A percentile compares a stretch with the other conserved stretches of the same genome.
Evolutionary conservation across 2,113 vertebrate genomes (phyloP).

Genomic region (Meles meles): DNA sequence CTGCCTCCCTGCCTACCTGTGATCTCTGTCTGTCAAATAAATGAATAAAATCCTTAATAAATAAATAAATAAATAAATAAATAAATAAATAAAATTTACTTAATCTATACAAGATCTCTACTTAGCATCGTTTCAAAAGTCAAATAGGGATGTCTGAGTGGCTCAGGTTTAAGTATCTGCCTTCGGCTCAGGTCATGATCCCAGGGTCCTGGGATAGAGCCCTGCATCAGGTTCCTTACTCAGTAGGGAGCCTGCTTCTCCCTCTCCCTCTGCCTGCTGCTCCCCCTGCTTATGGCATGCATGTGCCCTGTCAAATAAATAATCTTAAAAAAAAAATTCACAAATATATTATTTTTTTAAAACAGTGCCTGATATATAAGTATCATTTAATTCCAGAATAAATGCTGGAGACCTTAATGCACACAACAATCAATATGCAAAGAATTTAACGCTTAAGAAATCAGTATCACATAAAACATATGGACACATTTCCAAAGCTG

Average conservation of each 20-base stretch:
- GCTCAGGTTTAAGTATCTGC: too few species aligned
- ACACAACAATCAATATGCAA: neutral
- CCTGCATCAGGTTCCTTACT: too few species aligned
- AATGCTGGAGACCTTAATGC: neutral
- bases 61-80: too few species aligned
- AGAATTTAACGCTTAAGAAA: neutral
- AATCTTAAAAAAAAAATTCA: neutral
- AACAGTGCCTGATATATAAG: neutral
- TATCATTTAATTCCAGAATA: slow-evolving; percentile 14
- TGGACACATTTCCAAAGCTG: neutral
- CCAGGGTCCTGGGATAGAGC: too few species aligned
- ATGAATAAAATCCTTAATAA: too few species aligned
- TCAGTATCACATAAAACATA: neutral
- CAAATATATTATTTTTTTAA: neutral
- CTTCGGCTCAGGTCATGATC: too few species aligned
- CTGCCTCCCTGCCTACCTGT: too few species aligned
- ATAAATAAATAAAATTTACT: neutral
- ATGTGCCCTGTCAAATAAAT: too few species aligned
- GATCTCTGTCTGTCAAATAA: too few species aligned
- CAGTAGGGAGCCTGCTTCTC: too few species aligned
- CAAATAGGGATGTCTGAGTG: neutral
- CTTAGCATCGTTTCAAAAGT: neutral
- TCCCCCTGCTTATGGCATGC: too few species aligned
- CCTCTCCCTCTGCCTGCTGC: too few species aligned
- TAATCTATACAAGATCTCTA: neutral